Conservation (phyloP, 2,113 vertebrate species). For the Sinocyclocheilus maitianheensis region DNA sequence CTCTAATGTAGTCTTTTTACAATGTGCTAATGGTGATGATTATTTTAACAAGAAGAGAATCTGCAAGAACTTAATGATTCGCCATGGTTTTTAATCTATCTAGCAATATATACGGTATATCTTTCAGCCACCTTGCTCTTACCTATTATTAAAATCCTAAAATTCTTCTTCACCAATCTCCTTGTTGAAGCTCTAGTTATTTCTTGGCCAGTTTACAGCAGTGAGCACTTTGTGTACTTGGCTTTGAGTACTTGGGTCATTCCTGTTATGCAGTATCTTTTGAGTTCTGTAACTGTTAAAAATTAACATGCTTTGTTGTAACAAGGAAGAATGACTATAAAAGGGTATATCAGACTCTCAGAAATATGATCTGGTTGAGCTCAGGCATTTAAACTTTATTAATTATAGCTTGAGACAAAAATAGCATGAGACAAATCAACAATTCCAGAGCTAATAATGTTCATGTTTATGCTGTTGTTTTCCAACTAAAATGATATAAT, state of each 20-base stretch:
- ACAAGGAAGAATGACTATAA: neutral
- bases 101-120: no score
- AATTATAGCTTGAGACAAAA: neutral
- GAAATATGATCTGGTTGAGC: neutral
- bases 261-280: neutral
- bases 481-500: neutral
- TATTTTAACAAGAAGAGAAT: neutral
- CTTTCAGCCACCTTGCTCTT: neutral
- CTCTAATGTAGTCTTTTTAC: neutral
- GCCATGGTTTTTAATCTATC: neutral
- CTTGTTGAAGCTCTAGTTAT: neutral
- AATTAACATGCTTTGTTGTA: neutral
- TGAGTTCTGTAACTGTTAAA: neutral
- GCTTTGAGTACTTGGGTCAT: neutral
- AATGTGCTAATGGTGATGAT: neutral
- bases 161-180: neutral
- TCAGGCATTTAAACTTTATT: neutral
- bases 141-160: neutral
- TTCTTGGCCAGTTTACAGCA: neutral
- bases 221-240: neutral
- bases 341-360: neutral
- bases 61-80: neutral
- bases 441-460: neutral
- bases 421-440: neutral
- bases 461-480: neutral